phyloP scores from a whole-genome alignment of 2,113 vertebrate species.

The Beaufortia kweichowensis region DNA sequence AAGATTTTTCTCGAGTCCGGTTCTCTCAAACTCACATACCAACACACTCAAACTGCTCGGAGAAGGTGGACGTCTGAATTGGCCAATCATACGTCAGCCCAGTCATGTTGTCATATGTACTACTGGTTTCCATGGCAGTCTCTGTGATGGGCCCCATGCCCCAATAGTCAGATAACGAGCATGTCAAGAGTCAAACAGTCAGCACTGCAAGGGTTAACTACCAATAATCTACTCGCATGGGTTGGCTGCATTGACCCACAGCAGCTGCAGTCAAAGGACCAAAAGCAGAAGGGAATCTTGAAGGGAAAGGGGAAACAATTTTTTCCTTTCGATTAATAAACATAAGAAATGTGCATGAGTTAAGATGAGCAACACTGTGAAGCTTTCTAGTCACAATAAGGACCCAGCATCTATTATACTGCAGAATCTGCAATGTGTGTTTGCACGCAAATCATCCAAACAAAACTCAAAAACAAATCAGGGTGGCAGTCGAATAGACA shows the following conservation, averaged over 20 bases:
- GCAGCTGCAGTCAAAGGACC: neutral
- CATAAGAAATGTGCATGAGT: no score
- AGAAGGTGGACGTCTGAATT: slow-evolving; percentile 35
- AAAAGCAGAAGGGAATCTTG: slow-evolving; percentile 29
- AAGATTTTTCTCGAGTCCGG: neutral
- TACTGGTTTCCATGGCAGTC: slow-evolving; percentile 32
- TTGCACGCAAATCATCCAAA: no score
- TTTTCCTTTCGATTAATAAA: no score
- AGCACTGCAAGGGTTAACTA: slow-evolving; percentile 16
- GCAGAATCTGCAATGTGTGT: no score
- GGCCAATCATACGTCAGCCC: slow-evolving; percentile 25
- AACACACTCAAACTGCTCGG: slow-evolving; percentile 12
- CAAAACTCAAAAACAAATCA: no score
- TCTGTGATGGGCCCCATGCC: slow-evolving; percentile 37
- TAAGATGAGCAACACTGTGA: no score
- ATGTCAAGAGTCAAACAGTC: slow-evolving; percentile 1
- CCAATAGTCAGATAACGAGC: neutral
- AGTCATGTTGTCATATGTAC: neutral
- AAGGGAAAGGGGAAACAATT: no score
- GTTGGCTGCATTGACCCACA: slow-evolving; percentile 2
- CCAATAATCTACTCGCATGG: slow-evolving; percentile 1
- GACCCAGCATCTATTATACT: no score
- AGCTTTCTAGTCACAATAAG: no score
- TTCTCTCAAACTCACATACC: slow-evolving; percentile 35
- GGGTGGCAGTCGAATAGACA: neutral